These are phyloP conservation scores for Trichomycterus rosablanca DNA, from an alignment of 2,113 vertebrate species.

Conservation along the genomic window DNA sequence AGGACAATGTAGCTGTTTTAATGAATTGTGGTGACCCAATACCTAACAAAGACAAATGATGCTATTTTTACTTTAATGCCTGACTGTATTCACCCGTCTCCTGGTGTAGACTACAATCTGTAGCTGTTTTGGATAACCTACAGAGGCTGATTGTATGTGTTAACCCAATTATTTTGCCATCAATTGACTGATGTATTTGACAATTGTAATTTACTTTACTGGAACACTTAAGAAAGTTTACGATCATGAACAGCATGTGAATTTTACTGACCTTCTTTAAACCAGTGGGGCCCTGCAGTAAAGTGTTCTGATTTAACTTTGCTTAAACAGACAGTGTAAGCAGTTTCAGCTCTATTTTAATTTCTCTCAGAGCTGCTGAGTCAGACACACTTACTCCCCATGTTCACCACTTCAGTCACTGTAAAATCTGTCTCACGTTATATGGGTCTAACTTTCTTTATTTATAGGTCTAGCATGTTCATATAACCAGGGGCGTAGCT, in stretches of 20 bases:
- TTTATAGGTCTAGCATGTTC: slow-evolving; percentile 7
- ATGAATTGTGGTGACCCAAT: no score
- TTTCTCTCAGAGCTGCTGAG: slow-evolving; percentile 10
- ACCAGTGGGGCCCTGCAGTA: slow-evolving; percentile 7
- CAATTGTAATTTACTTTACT: not conserved
- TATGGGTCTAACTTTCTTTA: not conserved
- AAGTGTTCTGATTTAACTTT: slow-evolving; percentile 14
- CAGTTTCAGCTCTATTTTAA: slow-evolving; percentile 15
- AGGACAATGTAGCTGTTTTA: no score
- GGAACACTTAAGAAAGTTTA: not conserved
- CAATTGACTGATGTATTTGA: not conserved
- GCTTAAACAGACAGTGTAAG: slow-evolving; percentile 27
- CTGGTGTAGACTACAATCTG: not conserved
- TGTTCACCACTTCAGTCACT: not conserved
- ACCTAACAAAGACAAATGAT: no score
- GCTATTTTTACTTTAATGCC: no score
- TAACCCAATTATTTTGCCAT: no score
- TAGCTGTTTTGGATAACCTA: not conserved
- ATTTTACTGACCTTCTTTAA: slow-evolving; percentile 28
- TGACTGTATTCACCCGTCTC: no score
- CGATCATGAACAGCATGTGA: slow-evolving; percentile 4
- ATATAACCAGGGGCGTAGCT: no score
- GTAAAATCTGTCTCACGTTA: slow-evolving; percentile 6
- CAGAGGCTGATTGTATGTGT: not conserved
- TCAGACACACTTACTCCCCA: slow-evolving; percentile 10